phyloP scores from a whole-genome alignment of 2,113 vertebrate genomes.

The Phalacrocorax pelagicus region DNA sequence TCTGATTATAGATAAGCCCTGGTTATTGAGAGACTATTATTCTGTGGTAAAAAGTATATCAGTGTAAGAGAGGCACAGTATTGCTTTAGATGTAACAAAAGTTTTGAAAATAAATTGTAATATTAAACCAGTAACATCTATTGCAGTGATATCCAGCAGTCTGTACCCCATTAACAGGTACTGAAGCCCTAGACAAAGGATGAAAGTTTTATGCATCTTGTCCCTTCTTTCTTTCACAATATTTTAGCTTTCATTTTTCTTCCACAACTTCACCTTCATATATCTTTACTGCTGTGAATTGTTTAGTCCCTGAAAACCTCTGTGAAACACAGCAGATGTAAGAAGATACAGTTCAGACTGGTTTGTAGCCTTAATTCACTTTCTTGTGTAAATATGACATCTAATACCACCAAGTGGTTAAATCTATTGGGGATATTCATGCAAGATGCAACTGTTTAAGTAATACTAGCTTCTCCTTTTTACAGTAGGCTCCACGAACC shows the following conservation, averaged over 20 bases:
- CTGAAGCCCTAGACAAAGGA: background rate
- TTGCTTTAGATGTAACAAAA: background rate
- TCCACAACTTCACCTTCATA: background rate
- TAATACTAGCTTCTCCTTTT: background rate
- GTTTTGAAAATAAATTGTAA: background rate
- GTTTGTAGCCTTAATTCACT: background rate
- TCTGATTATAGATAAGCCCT: background rate
- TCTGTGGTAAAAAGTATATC: background rate
- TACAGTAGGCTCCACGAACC: background rate
- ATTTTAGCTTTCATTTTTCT: background rate
- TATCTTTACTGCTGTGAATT: background rate
- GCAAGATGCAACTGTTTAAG: background rate
- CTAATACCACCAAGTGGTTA: conserved; percentile 11
- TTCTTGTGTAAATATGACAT: background rate
- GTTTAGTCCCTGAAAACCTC: background rate
- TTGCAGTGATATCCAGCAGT: background rate
- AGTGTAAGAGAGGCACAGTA: background rate
- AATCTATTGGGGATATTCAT: background rate
- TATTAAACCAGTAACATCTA: background rate
- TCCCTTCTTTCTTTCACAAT: background rate
- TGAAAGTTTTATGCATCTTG: background rate
- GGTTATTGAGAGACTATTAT: background rate
- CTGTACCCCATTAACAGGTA: background rate
- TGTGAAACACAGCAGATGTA: background rate
- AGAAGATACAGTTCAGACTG: background rate